These are phyloP conservation scores for Blastobasis adustella DNA, from an alignment of 2,888 invertebrate genomes.

Conservation along the genomic window DNA sequence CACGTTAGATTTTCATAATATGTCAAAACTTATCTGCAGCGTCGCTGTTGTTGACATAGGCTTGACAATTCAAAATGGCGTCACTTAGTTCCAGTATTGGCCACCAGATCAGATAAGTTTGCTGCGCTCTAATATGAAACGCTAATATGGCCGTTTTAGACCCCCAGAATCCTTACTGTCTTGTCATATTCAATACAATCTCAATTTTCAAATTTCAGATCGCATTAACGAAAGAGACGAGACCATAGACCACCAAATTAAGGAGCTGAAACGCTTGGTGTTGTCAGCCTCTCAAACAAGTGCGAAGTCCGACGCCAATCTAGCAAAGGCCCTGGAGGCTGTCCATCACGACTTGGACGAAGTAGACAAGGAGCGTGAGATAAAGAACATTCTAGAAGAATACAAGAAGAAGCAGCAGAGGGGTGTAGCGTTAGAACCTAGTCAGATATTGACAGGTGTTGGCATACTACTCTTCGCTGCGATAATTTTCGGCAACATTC, in stretches of 20 bases:
- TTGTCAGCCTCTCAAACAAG: constrained; percentile 48
- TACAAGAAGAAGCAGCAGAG: constrained; percentile 16
- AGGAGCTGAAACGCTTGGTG: constrained; percentile 49
- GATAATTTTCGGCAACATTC: constrained; percentile 48
- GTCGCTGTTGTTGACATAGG: too few species aligned
- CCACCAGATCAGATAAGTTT: too few species aligned
- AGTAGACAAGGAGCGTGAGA: constrained; percentile 26
- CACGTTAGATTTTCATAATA: too few species aligned
- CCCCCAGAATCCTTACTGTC: too few species aligned
- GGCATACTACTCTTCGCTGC: constrained; percentile 51
- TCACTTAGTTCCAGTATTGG: too few species aligned
- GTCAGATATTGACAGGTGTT: constrained; percentile 51
- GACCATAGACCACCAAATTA: constrained; percentile 43
- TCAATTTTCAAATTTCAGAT: constrained; percentile 32
- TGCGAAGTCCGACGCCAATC: constrained; percentile 54
- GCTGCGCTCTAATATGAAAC: too few species aligned
- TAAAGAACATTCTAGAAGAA: constrained; percentile 6
- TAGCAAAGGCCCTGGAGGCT: constrained; percentile 48
- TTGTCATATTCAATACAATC: not conserved
- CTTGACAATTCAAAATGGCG: too few species aligned
- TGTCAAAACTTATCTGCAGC: too few species aligned
- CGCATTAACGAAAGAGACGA: constrained; percentile 56
- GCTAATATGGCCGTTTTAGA: too few species aligned
- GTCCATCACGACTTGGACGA: constrained; percentile 62
- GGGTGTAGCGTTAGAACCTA: constrained; percentile 37